Percentiles rank a stretch among this genome's conserved stretches.
phyloP scores from a whole-genome alignment of 2,797 vertebrate genomes.

The Melanotaenia maccullochi region DNA sequence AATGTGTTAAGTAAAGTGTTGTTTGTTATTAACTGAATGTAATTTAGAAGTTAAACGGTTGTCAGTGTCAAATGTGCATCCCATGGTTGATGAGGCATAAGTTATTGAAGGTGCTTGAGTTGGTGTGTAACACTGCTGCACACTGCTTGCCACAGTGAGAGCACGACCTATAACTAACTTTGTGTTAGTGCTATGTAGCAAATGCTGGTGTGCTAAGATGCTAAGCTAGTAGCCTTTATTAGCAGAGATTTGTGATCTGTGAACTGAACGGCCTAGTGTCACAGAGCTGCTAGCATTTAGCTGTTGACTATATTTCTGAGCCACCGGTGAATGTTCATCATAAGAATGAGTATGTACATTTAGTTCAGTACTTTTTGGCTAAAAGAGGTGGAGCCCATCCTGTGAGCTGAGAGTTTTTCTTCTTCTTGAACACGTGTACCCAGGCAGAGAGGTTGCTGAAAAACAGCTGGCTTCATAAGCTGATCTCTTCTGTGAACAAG shows the following conservation, averaged over 20 bases:
- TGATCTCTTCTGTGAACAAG: slow-evolving; percentile 45
- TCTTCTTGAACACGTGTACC: slow-evolving; percentile 1
- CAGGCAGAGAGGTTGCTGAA: slow-evolving; percentile 19
- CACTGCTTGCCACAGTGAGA: not conserved
- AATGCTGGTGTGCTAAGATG: not conserved
- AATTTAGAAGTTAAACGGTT: no score
- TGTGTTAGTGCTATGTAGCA: not conserved
- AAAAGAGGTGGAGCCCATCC: not conserved
- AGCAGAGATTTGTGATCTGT: not conserved
- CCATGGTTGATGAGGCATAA: no score
- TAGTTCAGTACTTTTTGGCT: not conserved
- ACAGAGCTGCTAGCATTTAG: not conserved
- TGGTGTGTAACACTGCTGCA: not conserved
- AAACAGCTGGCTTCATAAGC: slow-evolving; percentile 37
- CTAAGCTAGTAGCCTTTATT: not conserved
- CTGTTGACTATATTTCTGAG: not conserved
- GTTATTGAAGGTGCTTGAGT: no score
- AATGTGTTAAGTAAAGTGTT: not conserved
- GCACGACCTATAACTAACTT: not conserved
- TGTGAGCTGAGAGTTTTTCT: accelerated
- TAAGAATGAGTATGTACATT: not conserved
- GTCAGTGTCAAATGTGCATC: no score
- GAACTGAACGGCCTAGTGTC: not conserved
- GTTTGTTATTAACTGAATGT: no score
- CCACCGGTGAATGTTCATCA: not conserved